phyloP scores from a whole-genome alignment of 92 coral and sea anemone species.

The Bergia sp. region DNA sequence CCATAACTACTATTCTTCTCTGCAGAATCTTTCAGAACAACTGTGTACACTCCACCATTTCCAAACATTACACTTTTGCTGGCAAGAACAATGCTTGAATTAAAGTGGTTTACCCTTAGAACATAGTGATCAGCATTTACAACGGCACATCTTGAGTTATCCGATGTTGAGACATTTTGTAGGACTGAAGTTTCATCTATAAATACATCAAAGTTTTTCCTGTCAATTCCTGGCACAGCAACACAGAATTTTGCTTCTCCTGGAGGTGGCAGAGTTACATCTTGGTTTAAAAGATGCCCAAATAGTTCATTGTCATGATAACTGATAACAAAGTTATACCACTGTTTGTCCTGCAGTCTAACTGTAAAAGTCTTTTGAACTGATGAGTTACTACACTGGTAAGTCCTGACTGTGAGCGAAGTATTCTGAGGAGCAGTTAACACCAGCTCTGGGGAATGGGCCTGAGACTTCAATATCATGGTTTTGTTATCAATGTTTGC shows the following conservation, averaged over 20 bases:
- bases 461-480: conserved; percentile 37
- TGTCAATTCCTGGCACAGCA: conserved; percentile 23
- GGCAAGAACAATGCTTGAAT: conserved; percentile 32
- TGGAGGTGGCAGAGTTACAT: conserved; percentile 57
- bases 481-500: conserved; percentile 44
- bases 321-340: conserved; percentile 63
- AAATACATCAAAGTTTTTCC: conserved; percentile 35
- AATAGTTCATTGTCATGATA: conserved; percentile 19
- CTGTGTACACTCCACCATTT: conserved; percentile 64
- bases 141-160: conserved; percentile 42
- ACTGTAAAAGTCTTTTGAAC: conserved; percentile 9
- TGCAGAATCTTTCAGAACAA: conserved; percentile 44
- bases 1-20: background rate
- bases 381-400: background rate
- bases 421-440: conserved; percentile 37
- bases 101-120: conserved; percentile 33
- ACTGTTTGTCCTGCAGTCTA: conserved; percentile 42
- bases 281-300: conserved; percentile 48
- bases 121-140: conserved; percentile 58
- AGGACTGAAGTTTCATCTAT: conserved; percentile 43
- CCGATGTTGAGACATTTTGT: conserved; percentile 38
- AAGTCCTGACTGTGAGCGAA: conserved; percentile 24
- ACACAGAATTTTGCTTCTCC: conserved; percentile 61
- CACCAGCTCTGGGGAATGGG: conserved; percentile 51
- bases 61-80: conserved; percentile 41